Conservation (phyloP, 2,888 invertebrate genomes). For the Protodeltote pygarga region DNA sequence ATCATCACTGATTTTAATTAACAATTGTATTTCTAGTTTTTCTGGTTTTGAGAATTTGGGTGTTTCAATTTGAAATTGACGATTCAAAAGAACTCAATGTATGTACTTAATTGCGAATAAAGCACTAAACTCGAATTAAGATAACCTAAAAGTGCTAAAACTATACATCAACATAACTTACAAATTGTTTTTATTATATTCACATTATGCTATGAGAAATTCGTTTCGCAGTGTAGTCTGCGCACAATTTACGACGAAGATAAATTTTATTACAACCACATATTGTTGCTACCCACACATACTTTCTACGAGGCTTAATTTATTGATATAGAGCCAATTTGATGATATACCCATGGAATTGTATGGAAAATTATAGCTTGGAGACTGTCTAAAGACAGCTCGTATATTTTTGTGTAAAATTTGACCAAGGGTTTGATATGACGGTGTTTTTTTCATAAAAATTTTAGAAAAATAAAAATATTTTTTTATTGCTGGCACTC, state of each 20-base stretch:
- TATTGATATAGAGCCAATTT: conserved; percentile 16
- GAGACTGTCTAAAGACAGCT: not conserved
- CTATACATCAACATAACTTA: conserved; percentile 17
- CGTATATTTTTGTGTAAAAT: too few species aligned
- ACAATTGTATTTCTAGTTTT: too few species aligned
- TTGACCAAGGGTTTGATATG: too few species aligned
- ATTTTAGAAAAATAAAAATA: too few species aligned
- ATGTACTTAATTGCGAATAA: too few species aligned
- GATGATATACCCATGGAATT: not conserved
- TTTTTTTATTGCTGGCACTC: too few species aligned
- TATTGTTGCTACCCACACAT: conserved; percentile 18
- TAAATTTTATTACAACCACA: conserved; percentile 44
- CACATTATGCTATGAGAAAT: conserved; percentile 18
- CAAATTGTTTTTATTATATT: conserved; percentile 30
- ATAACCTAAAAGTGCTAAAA: conserved; percentile 13
- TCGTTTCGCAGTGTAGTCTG: conserved; percentile 18
- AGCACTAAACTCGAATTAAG: conserved; percentile 6
- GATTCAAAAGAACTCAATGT: too few species aligned
- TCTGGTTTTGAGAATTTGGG: too few species aligned
- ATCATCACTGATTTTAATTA: too few species aligned
- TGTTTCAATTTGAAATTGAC: too few species aligned
- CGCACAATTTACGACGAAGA: conserved; percentile 42
- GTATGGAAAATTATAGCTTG: not conserved
- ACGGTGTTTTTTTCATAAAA: too few species aligned
- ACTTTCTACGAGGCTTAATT: conserved; percentile 10